Evolutionary conservation across 2,797 vertebrate genomes (phyloP).

Genomic region (Borostomias antarcticus): DNA sequence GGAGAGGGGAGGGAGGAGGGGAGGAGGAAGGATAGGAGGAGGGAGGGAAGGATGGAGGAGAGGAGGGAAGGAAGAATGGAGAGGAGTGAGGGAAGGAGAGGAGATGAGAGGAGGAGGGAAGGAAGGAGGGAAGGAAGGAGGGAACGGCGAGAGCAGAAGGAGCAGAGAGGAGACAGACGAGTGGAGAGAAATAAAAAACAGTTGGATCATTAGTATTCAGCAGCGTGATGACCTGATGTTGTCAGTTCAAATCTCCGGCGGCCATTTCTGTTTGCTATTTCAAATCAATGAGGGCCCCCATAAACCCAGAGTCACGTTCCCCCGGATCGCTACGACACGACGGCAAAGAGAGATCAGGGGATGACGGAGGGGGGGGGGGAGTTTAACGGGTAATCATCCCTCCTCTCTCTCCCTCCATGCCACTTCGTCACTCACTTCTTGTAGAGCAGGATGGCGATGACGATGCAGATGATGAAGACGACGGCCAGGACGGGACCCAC

Average conservation of each 20-base stretch:
- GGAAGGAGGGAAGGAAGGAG: background rate
- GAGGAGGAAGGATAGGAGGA: constrained; percentile 8
- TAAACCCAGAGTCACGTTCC: too few species aligned
- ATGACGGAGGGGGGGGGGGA: too few species aligned
- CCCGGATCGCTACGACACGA: too few species aligned
- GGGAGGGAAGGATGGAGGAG: background rate
- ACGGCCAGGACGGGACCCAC: constrained; percentile 94
- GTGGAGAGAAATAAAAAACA: constrained; percentile 71
- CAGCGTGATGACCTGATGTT: constrained; percentile 66
- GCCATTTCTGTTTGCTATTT: constrained; percentile 38
- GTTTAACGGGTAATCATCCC: too few species aligned
- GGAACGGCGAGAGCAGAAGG: constrained; percentile 42
- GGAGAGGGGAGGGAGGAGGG: constrained; percentile 4
- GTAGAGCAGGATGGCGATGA: constrained; percentile 96
- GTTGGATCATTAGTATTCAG: constrained; percentile 78
- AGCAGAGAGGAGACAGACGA: constrained; percentile 61
- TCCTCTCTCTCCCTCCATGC: too few species aligned
- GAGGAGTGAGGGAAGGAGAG: too few species aligned
- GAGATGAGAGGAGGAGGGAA: background rate
- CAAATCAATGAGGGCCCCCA: background rate
- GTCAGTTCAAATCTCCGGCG: constrained; percentile 46
- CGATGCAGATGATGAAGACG: constrained; percentile 98
- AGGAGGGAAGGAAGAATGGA: background rate
- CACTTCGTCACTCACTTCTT: constrained; percentile 93
- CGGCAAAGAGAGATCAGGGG: too few species aligned